Base-by-base conservation (phyloP, 1,140 invertebrate genomes). In the Chymomyza costata region DNA sequence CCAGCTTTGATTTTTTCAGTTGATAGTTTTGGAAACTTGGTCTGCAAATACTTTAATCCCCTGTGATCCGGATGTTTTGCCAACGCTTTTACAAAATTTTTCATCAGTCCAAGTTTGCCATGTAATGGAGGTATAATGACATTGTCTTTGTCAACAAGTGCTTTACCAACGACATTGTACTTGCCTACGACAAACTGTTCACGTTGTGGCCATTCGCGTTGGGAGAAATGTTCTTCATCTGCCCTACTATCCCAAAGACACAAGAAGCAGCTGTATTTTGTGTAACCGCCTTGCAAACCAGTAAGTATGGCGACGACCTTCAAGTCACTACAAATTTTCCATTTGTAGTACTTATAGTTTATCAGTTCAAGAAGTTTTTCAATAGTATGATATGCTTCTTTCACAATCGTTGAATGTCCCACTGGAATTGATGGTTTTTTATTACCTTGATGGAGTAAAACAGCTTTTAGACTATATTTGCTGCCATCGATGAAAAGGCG, bases 221-320 rank as follows among this genome's bases (percentile, higher is more conserved):
- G 5, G 5, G 25, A 6, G 25, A 82, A 87, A 54, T 87, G 85
- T 16, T 59, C 18, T 11, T 48, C 6, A 47, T 57, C 62, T 19
- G 49, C 71, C 47, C 86, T 74, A 46, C 85, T 87, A 51, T 87
- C 69, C 85, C 86, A 88, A 37, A 85, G 55, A 50, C 86, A 87
- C 11, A 87, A 45, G 49, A 73, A 85, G 59, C 85, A 87, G 1
- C 61, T 56, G 54, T 70, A 85, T 49, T 88, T 88, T 34, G 83
- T 87, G 60, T 71, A 87, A 8, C 86, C 85, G 17, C 62, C 47
- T 64, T 87, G 86, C 16, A 85, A 47, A 44, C 86, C 85, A 30
- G 84, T 58, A 15, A 86, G 49, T 52, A 86, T 69, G 7, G 18
- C 56, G 5, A 86, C 48, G 34, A 87, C 82, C 64, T 86, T 86